Evolutionary conservation across 2,888 invertebrate genomes (phyloP), one percentile per base, ranked within the genome.

Genomic region (Mimachlamys varia): DNA sequence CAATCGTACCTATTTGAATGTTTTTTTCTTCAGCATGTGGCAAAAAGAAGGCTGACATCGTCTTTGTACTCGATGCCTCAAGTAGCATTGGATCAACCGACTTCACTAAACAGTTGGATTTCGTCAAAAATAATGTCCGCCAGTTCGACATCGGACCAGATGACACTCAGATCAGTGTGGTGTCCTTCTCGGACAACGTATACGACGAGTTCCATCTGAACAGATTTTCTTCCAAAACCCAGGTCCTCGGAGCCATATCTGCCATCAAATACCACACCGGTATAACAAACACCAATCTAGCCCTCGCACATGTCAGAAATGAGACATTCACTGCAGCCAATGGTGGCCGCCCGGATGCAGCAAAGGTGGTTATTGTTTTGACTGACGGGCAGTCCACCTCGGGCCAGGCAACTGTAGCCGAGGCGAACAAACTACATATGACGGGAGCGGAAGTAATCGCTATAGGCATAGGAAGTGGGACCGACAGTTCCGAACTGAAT

Each of bases 21-120:
- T 50, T 90, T 88, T 88, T 88, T 87, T 15, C 93, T 93, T 90
- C 93, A 94, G 94, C 92, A 4, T 95, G 94, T 89, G 88, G 90
- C 38, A 92, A 92, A 15, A 93, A 93, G 37, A 93, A 92, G 19
- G 94, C 94, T 19, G 95, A 95, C 89, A 94, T 95, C 10, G 93
- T 94, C 1, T 93, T 95, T 90, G 89, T 94, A 17, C 90, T 95
- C 1, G 95, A 95, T 89, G 92, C 94, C 10, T 94, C 94, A 0
- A 93, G 94, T 0, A 93, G 94, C 76, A 94, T 93, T 62, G 93
- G 93, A 12, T 88, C 91, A 2, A 53, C 88, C 33, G 93, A 94
- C 62, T 94, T 94, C 89, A 91, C 92, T 22, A 92, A 93, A 50
- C 94, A 94, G 90, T 90, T 94, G 50, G 92, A 93, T 58, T 94